These are phyloP conservation scores for Virgularia gustaviana DNA, from an alignment of 92 coral and sea anemone genomes.

Conservation along the genomic window DNA sequence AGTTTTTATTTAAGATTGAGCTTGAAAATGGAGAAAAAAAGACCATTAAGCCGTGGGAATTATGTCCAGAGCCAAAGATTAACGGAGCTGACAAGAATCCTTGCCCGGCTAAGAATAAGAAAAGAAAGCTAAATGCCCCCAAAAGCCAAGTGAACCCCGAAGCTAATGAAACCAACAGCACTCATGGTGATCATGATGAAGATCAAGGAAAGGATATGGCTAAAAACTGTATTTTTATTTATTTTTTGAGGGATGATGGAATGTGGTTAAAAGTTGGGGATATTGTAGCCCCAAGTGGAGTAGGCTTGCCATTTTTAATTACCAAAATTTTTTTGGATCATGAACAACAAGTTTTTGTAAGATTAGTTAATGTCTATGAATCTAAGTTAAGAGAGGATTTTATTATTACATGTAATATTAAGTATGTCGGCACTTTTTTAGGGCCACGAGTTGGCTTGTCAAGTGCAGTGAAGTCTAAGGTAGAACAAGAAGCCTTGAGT, in stretches of 20 bases:
- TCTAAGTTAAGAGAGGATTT: background rate
- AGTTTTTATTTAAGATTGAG: background rate
- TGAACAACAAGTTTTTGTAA: background rate
- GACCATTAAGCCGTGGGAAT: background rate
- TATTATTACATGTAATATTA: background rate
- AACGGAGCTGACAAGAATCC: no score
- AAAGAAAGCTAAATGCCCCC: background rate
- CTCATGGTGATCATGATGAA: no score
- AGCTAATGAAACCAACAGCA: background rate
- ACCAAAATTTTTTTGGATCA: background rate
- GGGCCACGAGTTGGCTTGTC: background rate
- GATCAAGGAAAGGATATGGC: background rate
- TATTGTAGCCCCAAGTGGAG: background rate
- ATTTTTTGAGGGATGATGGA: background rate
- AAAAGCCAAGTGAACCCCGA: background rate
- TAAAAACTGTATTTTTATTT: background rate
- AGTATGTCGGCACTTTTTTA: background rate
- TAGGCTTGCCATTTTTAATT: background rate
- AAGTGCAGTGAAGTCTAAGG: background rate
- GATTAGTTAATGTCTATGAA: background rate
- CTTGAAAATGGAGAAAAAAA: background rate
- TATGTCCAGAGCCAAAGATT: background rate
- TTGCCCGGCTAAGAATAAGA: background rate
- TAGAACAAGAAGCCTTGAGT: background rate
- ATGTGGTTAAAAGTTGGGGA: conserved; percentile 3